Evolutionary conservation across 2,797 vertebrate genomes (phyloP).

Genomic region (Echeneis naucrates): DNA sequence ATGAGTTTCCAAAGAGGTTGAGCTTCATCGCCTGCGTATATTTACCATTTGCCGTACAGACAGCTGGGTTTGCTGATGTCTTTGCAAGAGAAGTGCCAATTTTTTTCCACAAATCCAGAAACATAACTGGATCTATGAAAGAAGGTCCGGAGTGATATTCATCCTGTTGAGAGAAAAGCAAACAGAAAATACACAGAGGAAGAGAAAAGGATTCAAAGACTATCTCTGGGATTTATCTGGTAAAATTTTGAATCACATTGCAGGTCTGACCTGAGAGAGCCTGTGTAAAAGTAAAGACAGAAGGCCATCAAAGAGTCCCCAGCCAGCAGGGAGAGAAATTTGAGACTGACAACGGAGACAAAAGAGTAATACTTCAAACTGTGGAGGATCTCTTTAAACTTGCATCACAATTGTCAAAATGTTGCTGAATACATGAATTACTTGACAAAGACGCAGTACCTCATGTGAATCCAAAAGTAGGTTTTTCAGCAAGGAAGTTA

Average conservation of each 20-base stretch:
- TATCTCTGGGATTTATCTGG: neutral
- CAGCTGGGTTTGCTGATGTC: constrained; percentile 29
- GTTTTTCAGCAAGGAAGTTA: constrained; percentile 77
- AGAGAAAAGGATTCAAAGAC: neutral
- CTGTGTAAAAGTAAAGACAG: constrained; percentile 86
- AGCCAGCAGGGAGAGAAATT: constrained; percentile 80
- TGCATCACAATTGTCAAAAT: neutral
- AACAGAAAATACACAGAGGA: constrained; percentile 2
- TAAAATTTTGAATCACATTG: neutral
- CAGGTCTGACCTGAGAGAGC: constrained; percentile 82
- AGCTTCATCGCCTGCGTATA: neutral
- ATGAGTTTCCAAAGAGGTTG: neutral
- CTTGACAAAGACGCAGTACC: constrained; percentile 74
- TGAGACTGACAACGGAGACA: constrained; percentile 71
- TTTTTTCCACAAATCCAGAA: constrained; percentile 84
- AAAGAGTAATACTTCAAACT: neutral
- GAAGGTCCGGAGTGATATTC: constrained; percentile 62
- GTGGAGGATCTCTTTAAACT: neutral
- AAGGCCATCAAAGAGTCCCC: constrained; percentile 90
- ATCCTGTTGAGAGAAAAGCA: constrained; percentile 67
- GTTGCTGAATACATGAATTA: neutral
- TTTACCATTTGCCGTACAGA: constrained; percentile 80
- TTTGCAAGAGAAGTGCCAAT: constrained; percentile 62
- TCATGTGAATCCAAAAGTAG: constrained; percentile 74
- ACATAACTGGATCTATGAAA: constrained; percentile 77